phyloP scores from a whole-genome alignment of 2,797 vertebrate genomes.

The Mycteria americana region DNA sequence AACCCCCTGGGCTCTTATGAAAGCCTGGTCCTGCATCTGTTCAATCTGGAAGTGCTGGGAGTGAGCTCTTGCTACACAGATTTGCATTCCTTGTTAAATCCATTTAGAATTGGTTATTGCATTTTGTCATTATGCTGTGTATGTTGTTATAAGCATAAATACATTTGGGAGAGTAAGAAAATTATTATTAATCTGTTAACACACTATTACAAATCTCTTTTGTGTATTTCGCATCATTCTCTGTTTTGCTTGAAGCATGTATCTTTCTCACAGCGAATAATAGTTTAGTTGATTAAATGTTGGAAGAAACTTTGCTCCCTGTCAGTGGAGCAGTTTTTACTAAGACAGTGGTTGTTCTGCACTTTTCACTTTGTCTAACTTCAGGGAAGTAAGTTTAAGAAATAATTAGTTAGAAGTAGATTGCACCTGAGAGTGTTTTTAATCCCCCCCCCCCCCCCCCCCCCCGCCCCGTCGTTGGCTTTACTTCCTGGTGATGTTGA shows the following conservation, averaged over 20 bases:
- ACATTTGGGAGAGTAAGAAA: not conserved
- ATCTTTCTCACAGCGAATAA: not conserved
- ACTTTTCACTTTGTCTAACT: not conserved
- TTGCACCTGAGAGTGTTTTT: not conserved
- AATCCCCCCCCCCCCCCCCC: accelerated
- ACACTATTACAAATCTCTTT: not conserved
- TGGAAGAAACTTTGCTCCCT: not conserved
- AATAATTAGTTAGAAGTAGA: not conserved
- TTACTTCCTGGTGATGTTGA: not conserved
- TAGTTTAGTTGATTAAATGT: not conserved
- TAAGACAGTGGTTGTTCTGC: not conserved
- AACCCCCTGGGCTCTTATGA: not conserved
- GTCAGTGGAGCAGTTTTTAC: not conserved
- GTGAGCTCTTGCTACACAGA: not conserved
- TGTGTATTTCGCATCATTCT: not conserved
- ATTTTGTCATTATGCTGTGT: not conserved
- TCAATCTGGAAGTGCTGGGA: constrained; percentile 18
- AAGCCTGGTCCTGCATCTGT: not conserved
- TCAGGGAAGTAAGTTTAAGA: not conserved
- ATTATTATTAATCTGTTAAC: not conserved
- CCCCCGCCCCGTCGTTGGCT: not conserved
- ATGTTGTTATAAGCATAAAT: not conserved
- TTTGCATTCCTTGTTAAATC: not conserved
- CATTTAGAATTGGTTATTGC: not conserved
- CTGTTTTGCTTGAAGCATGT: not conserved